These are phyloP conservation scores for Gymnosoma rotundatum DNA, from an alignment of 2,888 invertebrate species.

Conservation along the genomic window DNA sequence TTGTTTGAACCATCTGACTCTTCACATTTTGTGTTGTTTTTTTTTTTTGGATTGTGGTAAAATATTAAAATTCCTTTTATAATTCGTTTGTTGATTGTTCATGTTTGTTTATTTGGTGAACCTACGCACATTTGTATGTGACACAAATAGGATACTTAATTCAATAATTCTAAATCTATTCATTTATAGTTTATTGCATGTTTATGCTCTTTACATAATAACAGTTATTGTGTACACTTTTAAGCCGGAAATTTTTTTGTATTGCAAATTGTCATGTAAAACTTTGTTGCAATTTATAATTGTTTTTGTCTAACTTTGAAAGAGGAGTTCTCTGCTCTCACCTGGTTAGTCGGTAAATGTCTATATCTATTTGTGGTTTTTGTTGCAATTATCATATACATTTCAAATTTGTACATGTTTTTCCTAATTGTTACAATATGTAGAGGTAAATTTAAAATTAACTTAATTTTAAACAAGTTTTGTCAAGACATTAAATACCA, in stretches of 20 bases:
- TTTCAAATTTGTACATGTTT: slow-evolving; percentile 74
- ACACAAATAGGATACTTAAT: slow-evolving; percentile 17
- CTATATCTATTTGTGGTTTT: slow-evolving; percentile 75
- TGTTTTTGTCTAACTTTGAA: background rate
- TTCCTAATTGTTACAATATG: background rate
- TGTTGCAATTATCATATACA: slow-evolving; percentile 79
- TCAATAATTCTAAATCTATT: slow-evolving; percentile 31
- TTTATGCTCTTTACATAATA: slow-evolving; percentile 26
- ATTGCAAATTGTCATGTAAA: background rate
- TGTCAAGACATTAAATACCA: too few species aligned
- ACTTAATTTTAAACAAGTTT: background rate
- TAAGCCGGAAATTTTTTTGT: slow-evolving; percentile 1
- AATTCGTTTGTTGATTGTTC: slow-evolving; percentile 5
- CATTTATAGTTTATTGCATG: slow-evolving; percentile 42
- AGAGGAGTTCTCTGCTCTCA: background rate
- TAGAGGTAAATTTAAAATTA: slow-evolving; percentile 26
- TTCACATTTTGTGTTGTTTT: slow-evolving; percentile 26
- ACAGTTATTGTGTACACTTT: slow-evolving; percentile 6
- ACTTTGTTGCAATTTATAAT: background rate
- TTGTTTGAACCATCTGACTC: slow-evolving; percentile 38
- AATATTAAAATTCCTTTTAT: slow-evolving; percentile 34
- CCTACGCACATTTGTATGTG: background rate
- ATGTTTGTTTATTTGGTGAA: slow-evolving; percentile 20
- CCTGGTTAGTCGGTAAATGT: slow-evolving; percentile 35
- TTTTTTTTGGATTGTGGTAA: slow-evolving; percentile 9